Evolutionary conservation across 2,888 invertebrate genomes (phyloP).

Genomic region (Argyresthia albistria): DNA sequence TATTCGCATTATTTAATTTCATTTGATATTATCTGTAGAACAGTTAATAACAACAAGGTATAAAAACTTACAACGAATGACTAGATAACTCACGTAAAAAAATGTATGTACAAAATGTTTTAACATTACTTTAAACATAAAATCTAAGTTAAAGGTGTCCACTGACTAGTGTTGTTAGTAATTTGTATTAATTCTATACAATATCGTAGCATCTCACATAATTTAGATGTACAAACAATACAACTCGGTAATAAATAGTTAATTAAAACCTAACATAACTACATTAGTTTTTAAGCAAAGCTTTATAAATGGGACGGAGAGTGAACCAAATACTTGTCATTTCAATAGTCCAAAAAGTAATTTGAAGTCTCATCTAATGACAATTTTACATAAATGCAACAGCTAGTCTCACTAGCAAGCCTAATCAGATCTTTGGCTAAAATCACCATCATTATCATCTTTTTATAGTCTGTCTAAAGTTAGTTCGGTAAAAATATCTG

Average conservation of each 20-base stretch:
- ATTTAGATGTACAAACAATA: not conserved
- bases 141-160: conserved; percentile 37
- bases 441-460: no score
- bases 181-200: not conserved
- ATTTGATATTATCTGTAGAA: conserved; percentile 18
- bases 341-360: no score
- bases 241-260: not conserved
- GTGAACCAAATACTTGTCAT: no score
- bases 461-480: no score
- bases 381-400: no score
- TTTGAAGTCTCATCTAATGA: no score
- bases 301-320: not conserved
- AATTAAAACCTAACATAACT: not conserved
- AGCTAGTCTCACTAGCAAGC: no score
- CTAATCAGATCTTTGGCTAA: no score
- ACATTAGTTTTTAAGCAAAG: not conserved
- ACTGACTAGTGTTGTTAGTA: conserved; percentile 48
- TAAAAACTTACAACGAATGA: conserved; percentile 45
- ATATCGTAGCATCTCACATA: not conserved
- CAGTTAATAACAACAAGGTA: conserved; percentile 30
- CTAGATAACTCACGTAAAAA: conserved; percentile 46
- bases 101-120: conserved; percentile 19
- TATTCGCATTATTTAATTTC: conserved; percentile 18
- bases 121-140: not conserved
- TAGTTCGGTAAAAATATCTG: not conserved